Conservation (phyloP, 2,113 vertebrate species). For the Gyps fulvus region DNA sequence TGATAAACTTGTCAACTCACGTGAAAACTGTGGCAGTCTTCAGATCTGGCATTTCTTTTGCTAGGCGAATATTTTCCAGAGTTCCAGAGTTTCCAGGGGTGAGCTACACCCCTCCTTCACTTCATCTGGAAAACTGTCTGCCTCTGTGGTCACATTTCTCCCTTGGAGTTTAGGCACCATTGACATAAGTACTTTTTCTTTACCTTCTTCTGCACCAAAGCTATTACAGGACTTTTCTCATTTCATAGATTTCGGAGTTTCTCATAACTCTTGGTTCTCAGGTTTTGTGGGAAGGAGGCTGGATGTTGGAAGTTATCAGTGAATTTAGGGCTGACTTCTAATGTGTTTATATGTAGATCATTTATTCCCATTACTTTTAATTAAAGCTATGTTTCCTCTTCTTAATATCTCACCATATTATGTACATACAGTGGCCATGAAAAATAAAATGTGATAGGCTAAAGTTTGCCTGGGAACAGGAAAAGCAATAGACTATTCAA, state of each 20-base stretch:
- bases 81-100: not conserved
- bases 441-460: not conserved
- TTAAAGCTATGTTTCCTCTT: not conserved
- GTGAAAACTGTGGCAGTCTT: not conserved
- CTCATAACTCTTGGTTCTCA: not conserved
- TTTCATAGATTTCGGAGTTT: not conserved
- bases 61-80: not conserved
- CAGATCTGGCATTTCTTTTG: not conserved
- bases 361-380: not conserved
- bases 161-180: not conserved
- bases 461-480: not conserved
- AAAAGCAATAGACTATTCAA: constrained; percentile 3
- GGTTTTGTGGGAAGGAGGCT: not conserved
- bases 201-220: not conserved
- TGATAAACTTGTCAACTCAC: not conserved
- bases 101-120: not conserved
- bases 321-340: not conserved
- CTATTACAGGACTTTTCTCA: not conserved
- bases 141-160: not conserved
- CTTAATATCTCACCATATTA: not conserved
- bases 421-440: not conserved
- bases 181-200: not conserved
- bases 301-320: not conserved
- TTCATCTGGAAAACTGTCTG: not conserved
- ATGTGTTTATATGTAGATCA: not conserved